Percentiles rank a stretch among this genome's conserved stretches.
Evolutionary conservation across 2,113 vertebrate species (phyloP).

Genomic region (Pseudorasbora parva): DNA sequence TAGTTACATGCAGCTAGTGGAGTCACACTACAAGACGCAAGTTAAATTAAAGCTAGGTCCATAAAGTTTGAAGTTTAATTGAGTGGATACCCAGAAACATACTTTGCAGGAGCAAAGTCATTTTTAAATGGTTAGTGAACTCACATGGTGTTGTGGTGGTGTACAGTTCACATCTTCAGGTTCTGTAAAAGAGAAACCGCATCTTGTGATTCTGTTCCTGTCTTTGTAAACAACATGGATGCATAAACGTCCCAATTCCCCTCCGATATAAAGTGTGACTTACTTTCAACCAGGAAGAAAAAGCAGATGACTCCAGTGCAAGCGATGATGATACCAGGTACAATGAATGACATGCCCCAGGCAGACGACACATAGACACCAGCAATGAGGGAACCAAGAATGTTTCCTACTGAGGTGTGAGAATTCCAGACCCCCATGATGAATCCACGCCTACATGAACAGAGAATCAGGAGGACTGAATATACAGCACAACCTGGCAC

Average conservation of each 20-base stretch:
- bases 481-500: not conserved
- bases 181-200: slow-evolving; percentile 72
- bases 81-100: not conserved
- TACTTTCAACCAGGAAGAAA: slow-evolving; percentile 95
- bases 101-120: not conserved
- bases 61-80: too few species aligned
- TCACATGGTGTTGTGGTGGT: slow-evolving; percentile 86
- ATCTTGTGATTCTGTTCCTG: not conserved
- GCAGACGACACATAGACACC: slow-evolving; percentile 84
- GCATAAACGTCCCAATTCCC: not conserved
- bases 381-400: slow-evolving; percentile 93
- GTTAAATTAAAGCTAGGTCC: too few species aligned
- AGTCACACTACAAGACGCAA: not conserved
- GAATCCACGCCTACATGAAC: slow-evolving; percentile 82
- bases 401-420: slow-evolving; percentile 96
- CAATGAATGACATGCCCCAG: slow-evolving; percentile 94
- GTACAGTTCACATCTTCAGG: slow-evolving; percentile 92
- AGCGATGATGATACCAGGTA: slow-evolving; percentile 87
- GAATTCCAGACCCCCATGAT: slow-evolving; percentile 99
- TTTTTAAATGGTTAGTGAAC: slow-evolving; percentile 53
- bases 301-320: slow-evolving; percentile 87
- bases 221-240: not conserved
- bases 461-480: not conserved
- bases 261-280: slow-evolving; percentile 63
- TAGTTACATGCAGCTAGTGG: not conserved